Conservation (phyloP, 2,797 vertebrate species). For the Neosilurus mollespiculum region DNA sequence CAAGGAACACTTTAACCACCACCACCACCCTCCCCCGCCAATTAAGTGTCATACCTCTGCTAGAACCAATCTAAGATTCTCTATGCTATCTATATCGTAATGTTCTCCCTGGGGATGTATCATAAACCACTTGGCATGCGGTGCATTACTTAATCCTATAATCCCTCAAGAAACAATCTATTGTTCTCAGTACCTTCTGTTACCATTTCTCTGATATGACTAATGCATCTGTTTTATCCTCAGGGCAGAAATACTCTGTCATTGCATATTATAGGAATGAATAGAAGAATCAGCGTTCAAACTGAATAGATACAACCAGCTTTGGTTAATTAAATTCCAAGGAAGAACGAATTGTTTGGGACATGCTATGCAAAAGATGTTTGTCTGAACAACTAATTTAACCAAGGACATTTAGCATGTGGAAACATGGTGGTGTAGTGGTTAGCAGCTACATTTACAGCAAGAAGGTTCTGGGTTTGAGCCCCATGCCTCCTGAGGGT, state of each 20-base stretch:
- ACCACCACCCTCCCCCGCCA: neutral
- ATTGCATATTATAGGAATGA: slow-evolving; percentile 19
- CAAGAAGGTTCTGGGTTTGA: too few species aligned
- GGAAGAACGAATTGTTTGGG: neutral
- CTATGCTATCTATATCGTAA: slow-evolving; percentile 24
- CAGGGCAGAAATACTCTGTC: slow-evolving; percentile 39
- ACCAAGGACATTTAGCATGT: neutral
- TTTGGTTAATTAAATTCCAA: slow-evolving; percentile 34
- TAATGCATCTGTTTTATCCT: slow-evolving; percentile 34
- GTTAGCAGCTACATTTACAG: too few species aligned
- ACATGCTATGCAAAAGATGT: neutral
- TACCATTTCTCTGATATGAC: slow-evolving; percentile 49
- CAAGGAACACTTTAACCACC: neutral
- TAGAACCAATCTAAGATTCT: slow-evolving; percentile 25
- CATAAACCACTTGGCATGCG: slow-evolving; percentile 33
- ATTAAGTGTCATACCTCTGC: neutral
- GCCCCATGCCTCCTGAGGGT: too few species aligned
- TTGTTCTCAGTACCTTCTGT: slow-evolving; percentile 46
- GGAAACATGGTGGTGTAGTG: too few species aligned
- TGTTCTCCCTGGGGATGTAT: slow-evolving; percentile 27
- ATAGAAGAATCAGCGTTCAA: slow-evolving; percentile 19
- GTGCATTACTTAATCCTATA: slow-evolving; percentile 40
- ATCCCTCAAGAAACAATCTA: slow-evolving; percentile 46
- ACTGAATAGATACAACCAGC: slow-evolving; percentile 3
- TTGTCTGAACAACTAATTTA: neutral